Base-by-base conservation (phyloP, 2,113 vertebrate species). In the Pachycephala philippinensis region DNA sequence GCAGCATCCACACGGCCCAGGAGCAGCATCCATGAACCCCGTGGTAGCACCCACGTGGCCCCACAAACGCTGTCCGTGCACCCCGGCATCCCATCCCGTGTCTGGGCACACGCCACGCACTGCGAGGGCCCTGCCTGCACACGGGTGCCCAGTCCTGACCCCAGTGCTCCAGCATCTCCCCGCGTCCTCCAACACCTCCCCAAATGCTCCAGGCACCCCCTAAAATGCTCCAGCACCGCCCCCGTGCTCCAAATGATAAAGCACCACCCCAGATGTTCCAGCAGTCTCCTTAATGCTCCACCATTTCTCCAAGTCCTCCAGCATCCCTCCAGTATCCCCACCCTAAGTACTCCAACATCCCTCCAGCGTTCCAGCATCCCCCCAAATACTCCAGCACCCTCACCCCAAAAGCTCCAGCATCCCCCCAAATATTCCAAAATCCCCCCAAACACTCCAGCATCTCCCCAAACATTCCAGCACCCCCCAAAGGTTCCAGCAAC, bases 61-160 rank as follows among this genome's bases (percentile, higher is more conserved):
- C 60, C 61, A 35, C 44, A 9, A 17, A 45, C 0, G 8, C 20
- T 20, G 24, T 1, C 35, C 30, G 0, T 1, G 0, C 8, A 10
- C 10, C 35, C 52, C 10, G 0, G 57, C 2, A 1, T 1, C 79
- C 20, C n/a, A 1, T 1, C 39, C 59, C 2, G 0, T 3, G 6
- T 13, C 66, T 24, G 2, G 4, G 65, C 33, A 10, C 47, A 7
- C 2, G 3, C 53, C 22, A 1, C 3, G 20, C 31, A 9, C 54
- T 12, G 1, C 2, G 0, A 44, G 45, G 30, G 17, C 24, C 49
- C 28, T 11, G 12, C 60, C 0, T 1, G n/a, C 20, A 28, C 89
- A 42, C 2, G 1, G 30, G 0, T 2, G 26, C 8, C 49, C 37
- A 2, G 2, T 3, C 42, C 84, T 1, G 2, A 6, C 28, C 87